Conservation (phyloP, 1,140 invertebrate genomes). For the Aphidius gifuensis region DNA sequence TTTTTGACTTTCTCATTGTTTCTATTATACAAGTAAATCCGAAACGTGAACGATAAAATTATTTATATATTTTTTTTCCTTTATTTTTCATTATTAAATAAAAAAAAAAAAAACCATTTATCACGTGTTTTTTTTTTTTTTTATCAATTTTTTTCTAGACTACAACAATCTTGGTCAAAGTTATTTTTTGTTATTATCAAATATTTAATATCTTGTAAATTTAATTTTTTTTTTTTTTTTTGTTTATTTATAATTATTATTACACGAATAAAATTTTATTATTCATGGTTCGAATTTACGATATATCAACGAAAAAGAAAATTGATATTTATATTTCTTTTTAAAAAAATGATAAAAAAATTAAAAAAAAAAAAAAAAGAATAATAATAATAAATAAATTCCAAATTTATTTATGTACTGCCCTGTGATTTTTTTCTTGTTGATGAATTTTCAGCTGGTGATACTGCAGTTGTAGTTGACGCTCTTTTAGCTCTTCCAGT, state of each 20-base stretch:
- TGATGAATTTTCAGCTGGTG: slow-evolving; percentile 35
- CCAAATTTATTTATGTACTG: slow-evolving; percentile 42
- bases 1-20: slow-evolving; percentile 6
- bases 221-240: not conserved
- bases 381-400: slow-evolving; percentile 26
- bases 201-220: not conserved
- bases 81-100: no score
- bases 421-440: slow-evolving; percentile 46
- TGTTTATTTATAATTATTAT: no score
- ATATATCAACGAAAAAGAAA: not conserved
- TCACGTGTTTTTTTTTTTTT: no score
- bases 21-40: slow-evolving; percentile 14
- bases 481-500: slow-evolving; percentile 43
- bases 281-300: no score
- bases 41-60: slow-evolving; percentile 18
- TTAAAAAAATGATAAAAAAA: slow-evolving; percentile 3
- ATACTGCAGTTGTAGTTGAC: slow-evolving; percentile 27
- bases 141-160: no score
- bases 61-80: no score
- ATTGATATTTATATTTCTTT: not conserved
- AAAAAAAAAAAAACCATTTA: no score
- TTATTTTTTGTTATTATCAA: no score
- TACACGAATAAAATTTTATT: no score
- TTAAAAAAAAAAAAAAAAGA: not conserved
- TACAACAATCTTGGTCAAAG: no score